These are phyloP conservation scores for Pampusana beccarii DNA, from an alignment of 2,113 vertebrate genomes.

Conservation along the genomic window DNA sequence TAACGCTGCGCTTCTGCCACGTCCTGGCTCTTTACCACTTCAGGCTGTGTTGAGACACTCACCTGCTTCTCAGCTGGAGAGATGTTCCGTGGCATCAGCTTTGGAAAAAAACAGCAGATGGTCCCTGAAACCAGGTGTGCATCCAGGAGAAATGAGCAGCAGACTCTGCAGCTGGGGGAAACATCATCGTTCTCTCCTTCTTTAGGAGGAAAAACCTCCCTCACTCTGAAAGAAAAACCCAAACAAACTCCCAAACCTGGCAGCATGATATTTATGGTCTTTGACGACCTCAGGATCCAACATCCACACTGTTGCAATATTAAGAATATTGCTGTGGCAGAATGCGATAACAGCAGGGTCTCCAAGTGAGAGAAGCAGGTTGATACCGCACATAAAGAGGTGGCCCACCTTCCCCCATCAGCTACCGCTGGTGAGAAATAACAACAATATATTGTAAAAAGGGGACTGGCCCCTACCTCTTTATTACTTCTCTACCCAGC, in stretches of 20 bases:
- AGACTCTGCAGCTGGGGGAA: neutral
- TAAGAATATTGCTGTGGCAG: neutral
- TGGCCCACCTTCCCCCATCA: neutral
- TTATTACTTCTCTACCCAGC: neutral
- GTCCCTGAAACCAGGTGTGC: neutral
- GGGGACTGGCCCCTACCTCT: neutral
- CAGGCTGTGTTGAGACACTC: neutral
- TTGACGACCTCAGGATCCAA: neutral
- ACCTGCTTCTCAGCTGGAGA: neutral
- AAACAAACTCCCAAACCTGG: neutral
- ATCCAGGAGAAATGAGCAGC: neutral
- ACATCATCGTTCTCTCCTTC: neutral
- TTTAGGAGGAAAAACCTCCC: neutral
- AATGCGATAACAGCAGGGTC: neutral
- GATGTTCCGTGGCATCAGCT: neutral
- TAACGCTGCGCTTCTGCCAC: neutral
- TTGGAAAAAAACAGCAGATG: slow-evolving; percentile 8
- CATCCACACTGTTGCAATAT: neutral
- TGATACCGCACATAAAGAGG: neutral
- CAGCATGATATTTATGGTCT: neutral
- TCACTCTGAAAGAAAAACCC: neutral
- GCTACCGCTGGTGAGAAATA: neutral
- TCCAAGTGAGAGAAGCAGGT: neutral
- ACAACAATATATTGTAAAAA: neutral
- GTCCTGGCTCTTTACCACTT: neutral